Conservation (phyloP, 2,888 invertebrate genomes). For the Synergus umbraculus region DNA sequence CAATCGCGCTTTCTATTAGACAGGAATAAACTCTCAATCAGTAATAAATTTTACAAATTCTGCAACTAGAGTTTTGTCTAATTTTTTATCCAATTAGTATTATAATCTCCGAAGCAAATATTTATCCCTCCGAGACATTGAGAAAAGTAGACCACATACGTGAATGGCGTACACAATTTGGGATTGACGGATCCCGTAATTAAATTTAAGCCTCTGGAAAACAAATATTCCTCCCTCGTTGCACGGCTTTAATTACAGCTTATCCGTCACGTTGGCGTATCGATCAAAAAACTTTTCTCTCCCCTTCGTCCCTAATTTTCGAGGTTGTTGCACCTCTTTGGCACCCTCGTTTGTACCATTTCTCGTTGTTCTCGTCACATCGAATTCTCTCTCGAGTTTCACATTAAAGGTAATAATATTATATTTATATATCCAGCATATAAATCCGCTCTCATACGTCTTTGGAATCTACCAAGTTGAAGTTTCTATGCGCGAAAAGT, state of each 20-base stretch:
- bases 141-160: conserved; percentile 15
- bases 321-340: background rate
- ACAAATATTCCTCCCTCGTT: conserved; percentile 30
- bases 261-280: background rate
- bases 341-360: background rate
- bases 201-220: conserved; percentile 35
- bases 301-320: background rate
- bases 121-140: background rate
- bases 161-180: conserved; percentile 3
- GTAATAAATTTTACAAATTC: background rate
- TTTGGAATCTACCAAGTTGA: conserved; percentile 53
- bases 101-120: background rate
- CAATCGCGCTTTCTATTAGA: background rate
- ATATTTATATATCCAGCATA: conserved; percentile 55
- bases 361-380: background rate
- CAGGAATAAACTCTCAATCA: no score
- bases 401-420: conserved; percentile 45
- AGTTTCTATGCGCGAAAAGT: conserved; percentile 69
- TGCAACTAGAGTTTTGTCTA: background rate
- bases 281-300: conserved; percentile 6
- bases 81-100: background rate
- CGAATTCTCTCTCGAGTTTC: background rate
- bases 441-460: conserved; percentile 39
- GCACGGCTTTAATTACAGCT: conserved; percentile 15
- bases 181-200: conserved; percentile 25